Percentiles rank a stretch among this genome's conserved stretches.
Conservation (phyloP, 1,140 invertebrate genomes). For the Trichonephila clavipes region DNA sequence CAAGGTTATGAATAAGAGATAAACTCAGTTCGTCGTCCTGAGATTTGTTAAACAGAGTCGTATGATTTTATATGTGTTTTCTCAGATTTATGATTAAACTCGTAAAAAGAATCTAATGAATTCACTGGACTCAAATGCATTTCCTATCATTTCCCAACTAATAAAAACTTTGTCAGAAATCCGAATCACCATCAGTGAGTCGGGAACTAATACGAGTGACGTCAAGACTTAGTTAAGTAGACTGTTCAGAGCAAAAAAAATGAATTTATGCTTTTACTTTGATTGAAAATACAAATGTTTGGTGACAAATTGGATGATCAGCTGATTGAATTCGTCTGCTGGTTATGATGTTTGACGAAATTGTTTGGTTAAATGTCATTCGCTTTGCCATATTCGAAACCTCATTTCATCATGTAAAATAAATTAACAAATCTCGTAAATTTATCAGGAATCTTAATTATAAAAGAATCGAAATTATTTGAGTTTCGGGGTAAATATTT, state of each 20-base stretch:
- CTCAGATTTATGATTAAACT: slow-evolving; percentile 4
- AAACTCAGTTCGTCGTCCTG: not conserved
- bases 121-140: not conserved
- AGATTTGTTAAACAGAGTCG: not conserved
- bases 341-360: too few relatives aligned
- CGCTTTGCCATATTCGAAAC: too few relatives aligned
- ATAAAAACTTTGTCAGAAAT: not conserved
- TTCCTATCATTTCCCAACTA: not conserved
- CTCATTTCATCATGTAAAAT: too few relatives aligned
- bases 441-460: too few relatives aligned
- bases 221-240: not conserved
- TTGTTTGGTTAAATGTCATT: too few relatives aligned
- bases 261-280: not conserved
- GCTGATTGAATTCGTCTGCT: not conserved
- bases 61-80: not conserved
- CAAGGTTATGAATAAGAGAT: slow-evolving; percentile 1
- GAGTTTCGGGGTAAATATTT: too few relatives aligned
- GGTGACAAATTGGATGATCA: not conserved
- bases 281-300: not conserved
- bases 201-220: not conserved
- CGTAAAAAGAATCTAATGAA: slow-evolving; percentile 3
- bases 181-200: too few relatives aligned
- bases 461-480: too few relatives aligned
- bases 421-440: too few relatives aligned
- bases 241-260: not conserved